Conservation (phyloP, 2,797 vertebrate genomes). For the Gallinago stenura region DNA sequence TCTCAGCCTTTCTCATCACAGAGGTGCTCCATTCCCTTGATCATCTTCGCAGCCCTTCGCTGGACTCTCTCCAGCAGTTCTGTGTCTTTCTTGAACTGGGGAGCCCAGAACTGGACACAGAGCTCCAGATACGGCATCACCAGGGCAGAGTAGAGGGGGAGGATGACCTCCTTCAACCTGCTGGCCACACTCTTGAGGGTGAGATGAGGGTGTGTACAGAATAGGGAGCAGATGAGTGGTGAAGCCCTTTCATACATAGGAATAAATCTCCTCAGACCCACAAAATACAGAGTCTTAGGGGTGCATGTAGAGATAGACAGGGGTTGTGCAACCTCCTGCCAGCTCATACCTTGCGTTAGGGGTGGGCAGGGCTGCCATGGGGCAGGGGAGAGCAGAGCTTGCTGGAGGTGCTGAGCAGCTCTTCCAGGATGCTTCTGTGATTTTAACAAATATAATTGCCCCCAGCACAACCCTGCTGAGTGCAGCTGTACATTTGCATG, state of each 20-base stretch:
- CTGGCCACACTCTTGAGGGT: background rate
- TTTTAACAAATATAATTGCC: background rate
- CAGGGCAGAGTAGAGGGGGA: background rate
- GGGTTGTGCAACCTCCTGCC: accelerated
- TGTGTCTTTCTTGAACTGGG: background rate
- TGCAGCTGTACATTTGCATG: background rate
- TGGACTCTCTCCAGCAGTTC: background rate
- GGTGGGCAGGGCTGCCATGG: background rate
- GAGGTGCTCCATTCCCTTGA: background rate
- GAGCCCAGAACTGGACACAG: background rate
- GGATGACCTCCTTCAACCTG: background rate
- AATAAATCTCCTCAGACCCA: background rate
- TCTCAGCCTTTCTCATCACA: background rate
- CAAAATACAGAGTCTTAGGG: background rate
- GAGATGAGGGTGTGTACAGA: background rate
- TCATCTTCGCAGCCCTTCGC: background rate
- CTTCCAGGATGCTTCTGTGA: background rate
- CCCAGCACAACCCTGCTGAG: background rate
- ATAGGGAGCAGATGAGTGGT: background rate
- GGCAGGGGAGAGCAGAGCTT: background rate
- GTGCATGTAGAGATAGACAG: background rate
- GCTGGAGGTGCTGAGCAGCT: background rate
- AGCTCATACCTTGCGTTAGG: background rate
- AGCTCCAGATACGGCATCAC: background rate
- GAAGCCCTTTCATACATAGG: background rate